Evolutionary conservation across 1,140 invertebrate genomes (phyloP).

Genomic region (Aphelenchoides fujianensis): DNA sequence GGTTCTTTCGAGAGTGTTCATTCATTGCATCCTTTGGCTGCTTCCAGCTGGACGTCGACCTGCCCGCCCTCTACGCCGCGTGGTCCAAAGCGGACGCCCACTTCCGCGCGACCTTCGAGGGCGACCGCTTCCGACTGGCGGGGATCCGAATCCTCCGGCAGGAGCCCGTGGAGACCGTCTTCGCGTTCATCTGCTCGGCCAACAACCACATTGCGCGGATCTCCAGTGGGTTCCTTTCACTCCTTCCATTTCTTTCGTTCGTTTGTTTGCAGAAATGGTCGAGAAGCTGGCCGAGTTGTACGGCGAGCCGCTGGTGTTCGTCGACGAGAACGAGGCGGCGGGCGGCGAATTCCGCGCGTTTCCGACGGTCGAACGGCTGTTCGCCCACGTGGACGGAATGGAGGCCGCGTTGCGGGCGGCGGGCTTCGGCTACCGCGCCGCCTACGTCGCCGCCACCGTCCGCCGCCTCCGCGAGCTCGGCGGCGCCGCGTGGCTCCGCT

Average conservation of each 20-base stretch:
- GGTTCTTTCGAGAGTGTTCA: not conserved
- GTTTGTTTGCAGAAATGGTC: slow-evolving; percentile 72
- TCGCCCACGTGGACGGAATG: slow-evolving; percentile 68
- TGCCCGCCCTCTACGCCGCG: slow-evolving; percentile 71
- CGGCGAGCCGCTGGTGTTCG: slow-evolving; percentile 66
- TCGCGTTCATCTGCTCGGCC: slow-evolving; percentile 92
- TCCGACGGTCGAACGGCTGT: slow-evolving; percentile 72
- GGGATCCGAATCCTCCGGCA: slow-evolving; percentile 87
- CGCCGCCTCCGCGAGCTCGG: slow-evolving; percentile 18
- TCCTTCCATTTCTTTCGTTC: too few species aligned
- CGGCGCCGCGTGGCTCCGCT: slow-evolving; percentile 31
- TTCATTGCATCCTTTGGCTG: too few species aligned
- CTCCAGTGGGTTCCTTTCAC: slow-evolving; percentile 31
- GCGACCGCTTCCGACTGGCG: slow-evolving; percentile 65
- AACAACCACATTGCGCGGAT: slow-evolving; percentile 81
- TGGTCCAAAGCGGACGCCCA: slow-evolving; percentile 73
- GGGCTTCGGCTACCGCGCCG: slow-evolving; percentile 85
- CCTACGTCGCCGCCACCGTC: slow-evolving; percentile 70
- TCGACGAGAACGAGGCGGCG: too few species aligned
- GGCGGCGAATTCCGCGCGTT: slow-evolving; percentile 84
- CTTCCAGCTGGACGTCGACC: slow-evolving; percentile 62
- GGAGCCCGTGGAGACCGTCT: slow-evolving; percentile 85
- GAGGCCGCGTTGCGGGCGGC: slow-evolving; percentile 66
- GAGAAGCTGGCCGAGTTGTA: slow-evolving; percentile 80
- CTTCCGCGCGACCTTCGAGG: slow-evolving; percentile 71